phyloP scores from a whole-genome alignment of 37 sponge, comb jelly and placozoan species.

The Lycopodina hypogea region DNA sequence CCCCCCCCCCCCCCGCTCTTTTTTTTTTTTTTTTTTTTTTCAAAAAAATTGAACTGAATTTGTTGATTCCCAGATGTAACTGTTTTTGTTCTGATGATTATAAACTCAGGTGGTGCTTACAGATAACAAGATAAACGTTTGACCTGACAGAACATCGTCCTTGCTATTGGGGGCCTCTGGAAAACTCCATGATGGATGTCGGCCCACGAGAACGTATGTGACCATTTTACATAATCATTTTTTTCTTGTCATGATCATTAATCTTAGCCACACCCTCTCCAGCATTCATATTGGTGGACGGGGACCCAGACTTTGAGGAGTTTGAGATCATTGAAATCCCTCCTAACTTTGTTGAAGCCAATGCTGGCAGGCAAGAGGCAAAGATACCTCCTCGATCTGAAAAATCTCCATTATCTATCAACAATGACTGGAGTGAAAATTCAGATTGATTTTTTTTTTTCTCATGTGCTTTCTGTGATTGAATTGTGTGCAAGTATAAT shows the following conservation, averaged over 20 bases:
- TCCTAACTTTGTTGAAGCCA: neutral
- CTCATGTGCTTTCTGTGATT: too few relatives aligned
- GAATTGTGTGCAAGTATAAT: too few relatives aligned
- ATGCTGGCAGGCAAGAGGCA: too few relatives aligned
- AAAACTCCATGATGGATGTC: neutral
- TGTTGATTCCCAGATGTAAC: too few relatives aligned
- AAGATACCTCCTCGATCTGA: too few relatives aligned
- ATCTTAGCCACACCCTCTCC: neutral
- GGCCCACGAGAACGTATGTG: constrained; percentile 46
- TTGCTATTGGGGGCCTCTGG: constrained; percentile 36
- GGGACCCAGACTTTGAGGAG: constrained; percentile 25
- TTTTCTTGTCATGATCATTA: neutral
- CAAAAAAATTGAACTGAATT: too few relatives aligned
- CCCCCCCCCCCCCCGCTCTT: neutral
- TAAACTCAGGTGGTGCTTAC: constrained; percentile 24
- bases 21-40: too few relatives aligned
- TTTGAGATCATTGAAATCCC: constrained; percentile 54
- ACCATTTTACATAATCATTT: neutral
- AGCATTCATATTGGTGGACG: constrained; percentile 58
- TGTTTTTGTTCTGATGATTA: too few relatives aligned
- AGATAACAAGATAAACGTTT: constrained; percentile 35
- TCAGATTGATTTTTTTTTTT: too few relatives aligned
- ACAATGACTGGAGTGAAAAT: too few relatives aligned
- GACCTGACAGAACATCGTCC: constrained; percentile 56
- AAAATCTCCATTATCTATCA: too few relatives aligned